Evolutionary conservation across 2,888 invertebrate genomes (phyloP), one percentile per base, ranked within the genome.

Genomic region (Drosophila cracens): DNA sequence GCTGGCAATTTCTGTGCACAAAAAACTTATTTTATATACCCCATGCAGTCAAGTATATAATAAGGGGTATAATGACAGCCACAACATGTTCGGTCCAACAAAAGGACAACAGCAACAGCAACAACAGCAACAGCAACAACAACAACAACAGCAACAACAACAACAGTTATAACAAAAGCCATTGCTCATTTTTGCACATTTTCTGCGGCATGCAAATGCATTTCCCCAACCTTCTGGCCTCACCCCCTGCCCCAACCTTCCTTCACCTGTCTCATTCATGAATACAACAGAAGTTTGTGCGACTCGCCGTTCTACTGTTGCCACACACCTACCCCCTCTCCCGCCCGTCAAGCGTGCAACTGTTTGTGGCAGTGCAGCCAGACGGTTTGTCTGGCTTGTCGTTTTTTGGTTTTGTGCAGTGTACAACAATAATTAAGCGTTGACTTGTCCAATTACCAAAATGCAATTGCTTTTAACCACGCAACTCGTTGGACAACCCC

Each of bases 391-490:
- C 48, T 77, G 81, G 52, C 38, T 87, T 29, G 36, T 54, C 25
- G 1, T 38, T 38, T 18, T 18, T 8, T 38, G 25, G 16, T 54
- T 25, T 36, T 36, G 52, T 38, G 70, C 83, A 74, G 70, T 74
- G 88, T 82, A 73, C 87, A 74, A 70, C 79, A 81, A 89, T 86
- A 89, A 89, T 89, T 90, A 89, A 90, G 90, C 83, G 89, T 88
- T 88, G 88, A 89, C 83, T 90, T 83, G 89, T 89, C 90, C 91
- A 90, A 89, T 89, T 90, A 89, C 91, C 84, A 81, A 88, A 90
- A 82, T 84, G 86, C 90, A 89, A 89, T 89, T 89, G 89, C 89
- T 88, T 82, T 86, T 72, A 84, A 75, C 86, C 89, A 90, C 89
- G 91, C 81, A 82, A 90, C 74, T 48, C 36, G 36, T n/a, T 46